Evolutionary conservation across 2,888 invertebrate species (phyloP), one percentile per base, ranked within the genome.

Genomic region (Phasia obesa): DNA sequence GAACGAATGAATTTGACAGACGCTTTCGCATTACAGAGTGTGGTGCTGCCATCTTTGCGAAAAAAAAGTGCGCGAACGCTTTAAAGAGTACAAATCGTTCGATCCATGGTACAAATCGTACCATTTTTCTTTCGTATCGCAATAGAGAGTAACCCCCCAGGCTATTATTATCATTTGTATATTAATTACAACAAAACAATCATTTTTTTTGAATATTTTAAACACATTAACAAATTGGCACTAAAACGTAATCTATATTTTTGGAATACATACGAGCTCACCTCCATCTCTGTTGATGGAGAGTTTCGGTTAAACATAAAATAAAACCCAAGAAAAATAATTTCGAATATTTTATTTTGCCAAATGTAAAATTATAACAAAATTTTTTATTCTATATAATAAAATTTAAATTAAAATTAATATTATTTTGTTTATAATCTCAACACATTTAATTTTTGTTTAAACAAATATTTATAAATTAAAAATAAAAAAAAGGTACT

Each of bases 171-270:
- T 11, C 7, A 13, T 38, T 38, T 4, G 21, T 38, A 59, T 15
- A 25, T 49, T 4, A 27, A 27, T 27, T 6, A 27, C 27, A 3
- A 27, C 27, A 35, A 35, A 11, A 35, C 6, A 6, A 2, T 11
- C 11, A 2, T 42, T 42, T 15, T 13, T 42, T n/a, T 42, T 42
- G 6, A 42, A 4, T 15, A 13, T 15, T 0, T 13, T 5, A 42
- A 1, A 69, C 15, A 59, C 31, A 57, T 44, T 31, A 15, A 13
- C 7, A 76, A 78, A 69, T 83, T 79, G 83, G 75, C 83, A 80
- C 21, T 70, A 49, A 77, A 82, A 77, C 81, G 81, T 82, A 77
- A 82, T 77, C 77, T 49, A 59, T 77, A 62, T 71, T 70, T n/a
- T 42, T 42, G 15, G 11, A 35, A 11, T 11, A 35, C 35, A 35